Evolutionary conservation across 2,113 vertebrate genomes (phyloP).

Genomic region (Microcebus murinus): DNA sequence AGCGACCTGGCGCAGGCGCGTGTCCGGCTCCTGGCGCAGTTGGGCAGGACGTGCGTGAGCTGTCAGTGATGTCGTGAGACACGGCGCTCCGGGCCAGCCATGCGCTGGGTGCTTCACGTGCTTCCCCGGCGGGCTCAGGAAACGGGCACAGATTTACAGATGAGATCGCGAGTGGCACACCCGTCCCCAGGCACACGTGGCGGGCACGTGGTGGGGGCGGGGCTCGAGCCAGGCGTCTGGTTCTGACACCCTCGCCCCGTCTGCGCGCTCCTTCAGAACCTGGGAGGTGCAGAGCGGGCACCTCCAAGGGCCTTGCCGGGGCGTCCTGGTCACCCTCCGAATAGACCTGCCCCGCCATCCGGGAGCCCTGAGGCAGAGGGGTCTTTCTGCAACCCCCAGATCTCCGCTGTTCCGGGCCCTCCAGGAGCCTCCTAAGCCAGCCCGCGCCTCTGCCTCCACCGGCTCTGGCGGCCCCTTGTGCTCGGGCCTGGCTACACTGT

Average conservation of each 20-base stretch:
- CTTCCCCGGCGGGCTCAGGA: background rate
- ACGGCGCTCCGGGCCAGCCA: rapidly evolving
- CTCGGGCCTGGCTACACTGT: rapidly evolving
- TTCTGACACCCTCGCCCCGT: background rate
- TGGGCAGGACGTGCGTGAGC: rapidly evolving
- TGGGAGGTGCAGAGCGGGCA: no score
- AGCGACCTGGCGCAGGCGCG: background rate
- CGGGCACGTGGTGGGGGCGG: rapidly evolving
- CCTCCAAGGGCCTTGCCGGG: background rate
- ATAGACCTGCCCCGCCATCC: background rate
- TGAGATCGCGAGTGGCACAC: background rate
- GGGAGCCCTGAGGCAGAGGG: background rate
- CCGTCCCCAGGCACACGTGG: background rate
- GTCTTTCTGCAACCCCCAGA: background rate
- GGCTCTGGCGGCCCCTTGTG: rapidly evolving
- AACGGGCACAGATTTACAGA: background rate
- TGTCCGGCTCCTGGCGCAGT: background rate
- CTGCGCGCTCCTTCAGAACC: background rate
- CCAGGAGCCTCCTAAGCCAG: background rate
- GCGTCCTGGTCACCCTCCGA: rapidly evolving
- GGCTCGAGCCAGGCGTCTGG: background rate
- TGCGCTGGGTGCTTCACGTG: background rate
- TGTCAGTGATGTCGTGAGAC: rapidly evolving
- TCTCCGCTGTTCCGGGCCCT: background rate
- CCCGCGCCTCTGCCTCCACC: background rate